Base-by-base conservation (phyloP, 64 coral and sea anemone genomes). In the Actinia tenebrosa region DNA sequence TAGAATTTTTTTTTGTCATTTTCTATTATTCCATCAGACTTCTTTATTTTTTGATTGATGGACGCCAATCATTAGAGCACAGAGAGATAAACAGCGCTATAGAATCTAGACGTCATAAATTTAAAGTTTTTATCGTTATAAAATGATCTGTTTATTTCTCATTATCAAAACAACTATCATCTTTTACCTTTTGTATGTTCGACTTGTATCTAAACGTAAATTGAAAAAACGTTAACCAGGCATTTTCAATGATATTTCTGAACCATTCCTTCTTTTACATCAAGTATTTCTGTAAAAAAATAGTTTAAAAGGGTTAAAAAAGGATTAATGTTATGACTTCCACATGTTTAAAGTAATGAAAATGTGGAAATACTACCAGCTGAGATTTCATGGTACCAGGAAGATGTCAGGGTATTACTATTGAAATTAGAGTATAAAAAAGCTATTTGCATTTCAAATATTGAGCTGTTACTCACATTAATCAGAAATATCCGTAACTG, bases 401-500 rank as follows among this genome's bases (percentile, higher is more conserved):
- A 66, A n/a, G 3, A 66, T 5, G 5, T 66, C 56, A 58, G 63
- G 63, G 63, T 66, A 25, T 20, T 66, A 0, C 69, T 42, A 27
- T 27, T 27, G 69, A 30, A 75, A 15, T 3, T 13, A 30, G n/a
- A n/a, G 13, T 75, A 13, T 75, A 75, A 75, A 3, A 75, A 75
- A 75, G 26, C 18, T 9, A 75, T 75, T 75, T 75, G 69, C 69
- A 75, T 42, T 7, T 75, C 69, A 75, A 75, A 75, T 75, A 75
- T 75, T 30, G 11, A 43, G 2, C 9, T 75, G 43, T 25, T 42
- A 15, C n/a, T 75, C 69, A 43, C 69, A 75, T 75, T 42, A 30
- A 75, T 5, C 13, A 75, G 64, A 7, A 22, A 8, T 0, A 37
- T 37, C 47, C 0, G 47, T 50, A 23, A 20, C 22, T 8, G 64